phyloP scores from a whole-genome alignment of 2,888 invertebrate species.

The Asteroscopus sphinx region DNA sequence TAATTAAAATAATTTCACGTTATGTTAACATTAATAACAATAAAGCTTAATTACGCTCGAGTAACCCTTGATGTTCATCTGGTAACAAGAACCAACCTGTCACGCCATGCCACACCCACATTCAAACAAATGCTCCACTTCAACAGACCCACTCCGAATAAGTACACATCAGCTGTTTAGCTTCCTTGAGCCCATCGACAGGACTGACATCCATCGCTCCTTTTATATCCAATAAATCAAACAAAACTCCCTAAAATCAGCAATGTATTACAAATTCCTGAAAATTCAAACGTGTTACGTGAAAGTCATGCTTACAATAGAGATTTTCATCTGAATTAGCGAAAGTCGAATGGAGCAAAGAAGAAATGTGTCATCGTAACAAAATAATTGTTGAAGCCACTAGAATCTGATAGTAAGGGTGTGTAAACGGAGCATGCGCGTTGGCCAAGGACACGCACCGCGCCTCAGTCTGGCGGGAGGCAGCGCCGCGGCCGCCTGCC shows the following conservation, averaged over 20 bases:
- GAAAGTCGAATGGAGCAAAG: slow-evolving; percentile 65
- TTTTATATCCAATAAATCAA: slow-evolving; percentile 23
- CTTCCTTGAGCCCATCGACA: slow-evolving; percentile 48
- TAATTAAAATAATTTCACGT: too few species aligned
- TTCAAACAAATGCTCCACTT: slow-evolving; percentile 55
- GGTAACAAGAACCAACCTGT: slow-evolving; percentile 65
- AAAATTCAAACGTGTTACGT: slow-evolving; percentile 12
- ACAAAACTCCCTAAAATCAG: slow-evolving; percentile 21
- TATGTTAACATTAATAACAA: too few species aligned
- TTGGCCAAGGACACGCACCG: slow-evolving; percentile 82
- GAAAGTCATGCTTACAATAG: slow-evolving; percentile 40
- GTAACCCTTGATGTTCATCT: slow-evolving; percentile 19
- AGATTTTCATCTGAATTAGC: slow-evolving; percentile 50
- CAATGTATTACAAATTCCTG: slow-evolving; percentile 36
- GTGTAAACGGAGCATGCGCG: slow-evolving; percentile 81
- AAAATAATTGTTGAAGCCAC: slow-evolving; percentile 73
- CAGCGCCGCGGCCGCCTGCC: slow-evolving; percentile 82
- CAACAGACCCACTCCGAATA: slow-evolving; percentile 47
- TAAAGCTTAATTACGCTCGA: slow-evolving; percentile 4
- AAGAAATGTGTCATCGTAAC: slow-evolving; percentile 73
- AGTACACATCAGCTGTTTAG: slow-evolving; percentile 53
- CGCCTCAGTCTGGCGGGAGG: slow-evolving; percentile 86
- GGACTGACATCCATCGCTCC: slow-evolving; percentile 53
- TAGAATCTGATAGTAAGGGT: slow-evolving; percentile 81
- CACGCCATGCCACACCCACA: slow-evolving; percentile 75